Conservation (phyloP, 2,797 vertebrate genomes). For the Gallinago nigripennis region DNA sequence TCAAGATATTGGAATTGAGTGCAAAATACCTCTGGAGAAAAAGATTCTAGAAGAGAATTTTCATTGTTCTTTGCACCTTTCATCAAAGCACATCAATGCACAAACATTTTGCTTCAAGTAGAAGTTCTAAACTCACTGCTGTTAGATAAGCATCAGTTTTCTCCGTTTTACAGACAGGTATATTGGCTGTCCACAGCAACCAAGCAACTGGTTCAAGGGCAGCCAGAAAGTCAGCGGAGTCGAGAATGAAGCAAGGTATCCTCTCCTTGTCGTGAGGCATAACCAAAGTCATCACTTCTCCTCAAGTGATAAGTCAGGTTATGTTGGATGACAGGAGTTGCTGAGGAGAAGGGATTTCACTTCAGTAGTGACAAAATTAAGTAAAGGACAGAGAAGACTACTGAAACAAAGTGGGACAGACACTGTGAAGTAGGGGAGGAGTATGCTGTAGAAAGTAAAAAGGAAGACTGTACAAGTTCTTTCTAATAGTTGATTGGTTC, state of each 20-base stretch:
- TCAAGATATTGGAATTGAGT: background rate
- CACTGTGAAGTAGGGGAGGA: background rate
- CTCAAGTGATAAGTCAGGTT: background rate
- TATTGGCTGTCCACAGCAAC: background rate
- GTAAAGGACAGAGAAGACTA: background rate
- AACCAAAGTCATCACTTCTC: background rate
- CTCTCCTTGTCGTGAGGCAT: background rate
- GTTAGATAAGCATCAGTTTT: background rate
- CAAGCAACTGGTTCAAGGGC: background rate
- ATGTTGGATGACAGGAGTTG: conserved; percentile 31
- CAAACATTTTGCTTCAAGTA: background rate
- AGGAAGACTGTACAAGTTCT: background rate
- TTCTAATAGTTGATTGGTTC: background rate
- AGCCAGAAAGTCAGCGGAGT: background rate
- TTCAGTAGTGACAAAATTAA: conserved; percentile 8
- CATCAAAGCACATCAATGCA: background rate
- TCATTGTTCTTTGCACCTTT: background rate
- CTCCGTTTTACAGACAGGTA: background rate
- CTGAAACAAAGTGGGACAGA: background rate
- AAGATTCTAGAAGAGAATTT: background rate
- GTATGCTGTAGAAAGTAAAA: background rate
- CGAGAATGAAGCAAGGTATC: background rate
- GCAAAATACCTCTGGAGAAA: background rate
- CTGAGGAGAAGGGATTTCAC: conserved; percentile 22
- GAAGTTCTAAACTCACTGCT: background rate